Base-by-base conservation (phyloP, 2,797 vertebrate genomes). In the Buphagus erythrorhynchus region DNA sequence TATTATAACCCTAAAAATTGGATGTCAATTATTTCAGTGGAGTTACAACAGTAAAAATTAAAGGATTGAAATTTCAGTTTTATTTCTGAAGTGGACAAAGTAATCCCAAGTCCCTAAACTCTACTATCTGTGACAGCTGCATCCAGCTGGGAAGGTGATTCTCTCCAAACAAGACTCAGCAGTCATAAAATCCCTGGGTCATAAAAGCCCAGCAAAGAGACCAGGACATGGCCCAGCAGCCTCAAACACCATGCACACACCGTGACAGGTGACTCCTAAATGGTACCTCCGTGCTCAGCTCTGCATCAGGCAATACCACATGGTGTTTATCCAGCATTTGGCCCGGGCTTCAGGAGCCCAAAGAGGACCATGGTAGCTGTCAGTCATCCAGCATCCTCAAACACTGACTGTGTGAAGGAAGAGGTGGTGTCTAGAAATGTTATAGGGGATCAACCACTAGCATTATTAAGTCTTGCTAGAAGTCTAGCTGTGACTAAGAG, bases 221-320 rank as follows among this genome's bases (percentile, higher is more conserved):
- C 3, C 6, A 55, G 35, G 26, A 57, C 0, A 1, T 4, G 18
- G 29, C 11, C 18, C 49, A 74, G 4, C 36, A 77, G 45, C 21
- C 21, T 63, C 69, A 46, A 54, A 65, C 13, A 33, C 13, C 11
- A 6, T 1, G 24, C 16, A 80, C 42, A 92, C 24, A 55, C 15
- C 11, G 14, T 5, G 17, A 25, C 2, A 28, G 31, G 20, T 31
- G n/a, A 36, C 6, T 68, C 65, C 49, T 80, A 16, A 11, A 6
- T 28, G 36, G 15, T 19, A 28, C 13, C 16, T 85, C 48, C 24
- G 10, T 7, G 11, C 21, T 62, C 31, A 83, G 11, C 24, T 10
- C 8, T 18, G 3, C 12, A 26, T 13, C 49, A 55, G 4, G 20
- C 42, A 57, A 3, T 6, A 16, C 10, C 7, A 36, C 1, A 4